Percentiles rank a stretch among this genome's conserved stretches.
Evolutionary conservation across 1,140 invertebrate genomes (phyloP).

Genomic region (Aphis craccivora): DNA sequence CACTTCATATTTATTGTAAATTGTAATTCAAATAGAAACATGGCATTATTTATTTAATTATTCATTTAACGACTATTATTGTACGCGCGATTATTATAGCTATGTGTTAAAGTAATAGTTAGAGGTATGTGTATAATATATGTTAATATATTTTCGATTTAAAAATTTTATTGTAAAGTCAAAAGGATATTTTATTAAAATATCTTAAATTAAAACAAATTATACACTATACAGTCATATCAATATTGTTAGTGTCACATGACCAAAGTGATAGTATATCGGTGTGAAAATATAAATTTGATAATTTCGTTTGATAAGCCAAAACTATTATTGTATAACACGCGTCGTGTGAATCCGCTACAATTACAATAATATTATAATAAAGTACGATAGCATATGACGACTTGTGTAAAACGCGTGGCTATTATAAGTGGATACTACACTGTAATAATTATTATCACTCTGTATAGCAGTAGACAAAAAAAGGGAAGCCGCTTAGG

Average conservation of each 20-base stretch:
- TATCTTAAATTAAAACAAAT: not conserved
- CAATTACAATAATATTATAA: not conserved
- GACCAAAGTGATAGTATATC: not conserved
- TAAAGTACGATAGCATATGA: not conserved
- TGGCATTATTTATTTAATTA: not conserved
- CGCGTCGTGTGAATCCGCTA: not conserved
- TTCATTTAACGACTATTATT: not conserved
- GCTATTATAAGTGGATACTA: not conserved
- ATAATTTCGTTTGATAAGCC: not conserved
- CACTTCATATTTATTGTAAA: not conserved
- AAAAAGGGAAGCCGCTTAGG: conserved; percentile 49
- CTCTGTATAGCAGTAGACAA: not conserved
- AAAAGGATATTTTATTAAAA: not conserved
- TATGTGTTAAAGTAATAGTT: too few relatives aligned
- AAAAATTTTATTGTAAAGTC: too few relatives aligned
- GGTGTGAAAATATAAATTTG: not conserved
- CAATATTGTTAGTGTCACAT: not conserved
- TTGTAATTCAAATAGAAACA: not conserved
- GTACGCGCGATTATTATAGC: too few relatives aligned
- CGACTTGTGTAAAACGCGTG: not conserved
- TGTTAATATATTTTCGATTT: too few relatives aligned
- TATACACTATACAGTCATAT: not conserved
- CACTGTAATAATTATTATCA: conserved; percentile 10
- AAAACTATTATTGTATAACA: not conserved
- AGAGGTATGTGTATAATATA: too few relatives aligned